Conservation (phyloP, 2,113 vertebrate species). For the Amazona vittata region DNA sequence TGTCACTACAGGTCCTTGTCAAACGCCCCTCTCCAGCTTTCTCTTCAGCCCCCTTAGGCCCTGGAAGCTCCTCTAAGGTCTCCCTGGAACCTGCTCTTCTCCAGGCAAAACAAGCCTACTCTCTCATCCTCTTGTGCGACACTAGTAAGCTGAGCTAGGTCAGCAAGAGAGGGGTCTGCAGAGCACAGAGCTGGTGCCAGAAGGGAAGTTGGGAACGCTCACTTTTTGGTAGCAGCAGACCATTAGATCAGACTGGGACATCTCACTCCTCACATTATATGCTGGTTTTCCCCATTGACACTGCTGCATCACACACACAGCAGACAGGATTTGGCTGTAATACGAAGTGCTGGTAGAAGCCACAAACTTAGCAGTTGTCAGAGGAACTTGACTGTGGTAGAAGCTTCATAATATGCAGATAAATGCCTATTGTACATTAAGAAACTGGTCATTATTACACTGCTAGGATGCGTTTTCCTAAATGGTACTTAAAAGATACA, state of each 20-base stretch:
- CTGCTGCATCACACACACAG: accelerated
- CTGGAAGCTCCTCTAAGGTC: background rate
- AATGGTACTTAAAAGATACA: background rate
- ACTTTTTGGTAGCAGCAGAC: background rate
- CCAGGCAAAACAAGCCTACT: background rate
- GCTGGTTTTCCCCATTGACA: background rate
- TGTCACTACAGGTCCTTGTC: background rate
- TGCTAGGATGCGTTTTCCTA: background rate
- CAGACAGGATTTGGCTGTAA: background rate
- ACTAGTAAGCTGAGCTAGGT: background rate
- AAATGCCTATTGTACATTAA: background rate
- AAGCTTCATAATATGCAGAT: background rate
- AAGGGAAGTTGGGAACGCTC: background rate
- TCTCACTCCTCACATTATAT: background rate
- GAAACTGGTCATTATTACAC: background rate
- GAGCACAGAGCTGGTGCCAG: background rate
- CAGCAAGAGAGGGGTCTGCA: background rate
- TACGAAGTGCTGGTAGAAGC: background rate
- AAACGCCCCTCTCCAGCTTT: background rate
- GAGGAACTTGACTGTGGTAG: background rate
- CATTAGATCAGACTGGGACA: background rate
- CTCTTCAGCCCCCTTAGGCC: background rate
- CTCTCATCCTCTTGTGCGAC: background rate
- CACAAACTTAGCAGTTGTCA: background rate
- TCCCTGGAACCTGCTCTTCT: background rate